Conservation (phyloP, 1,140 invertebrate species). For the Aethina tumida region DNA sequence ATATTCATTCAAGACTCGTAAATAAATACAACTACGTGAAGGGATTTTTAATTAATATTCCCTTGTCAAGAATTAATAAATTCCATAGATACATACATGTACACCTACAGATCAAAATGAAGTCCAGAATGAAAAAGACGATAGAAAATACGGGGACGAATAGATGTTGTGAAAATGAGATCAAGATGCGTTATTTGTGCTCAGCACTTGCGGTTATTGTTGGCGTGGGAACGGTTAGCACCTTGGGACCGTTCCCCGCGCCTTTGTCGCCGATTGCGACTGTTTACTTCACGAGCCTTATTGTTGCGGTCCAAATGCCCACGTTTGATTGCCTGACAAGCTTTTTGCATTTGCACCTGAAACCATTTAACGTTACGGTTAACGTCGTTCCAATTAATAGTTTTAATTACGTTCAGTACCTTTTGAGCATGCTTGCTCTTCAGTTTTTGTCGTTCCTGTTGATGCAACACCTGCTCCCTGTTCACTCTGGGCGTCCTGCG, state of each 20-base stretch:
- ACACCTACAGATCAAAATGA: conserved; percentile 3
- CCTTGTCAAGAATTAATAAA: conserved; percentile 13
- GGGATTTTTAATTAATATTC: conserved; percentile 27
- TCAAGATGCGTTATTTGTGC: conserved; percentile 19
- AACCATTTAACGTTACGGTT: conserved; percentile 10
- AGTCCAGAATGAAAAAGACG: conserved; percentile 9
- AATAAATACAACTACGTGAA: conserved; percentile 12
- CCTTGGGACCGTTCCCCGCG: conserved; percentile 52
- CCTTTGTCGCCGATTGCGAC: conserved; percentile 50
- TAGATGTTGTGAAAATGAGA: conserved; percentile 18
- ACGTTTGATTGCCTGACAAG: conserved; percentile 44
- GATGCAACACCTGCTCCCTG: conserved; percentile 12
- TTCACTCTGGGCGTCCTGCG: conserved; percentile 6
- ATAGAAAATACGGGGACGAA: conserved; percentile 5
- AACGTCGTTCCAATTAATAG: neutral
- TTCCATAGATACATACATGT: conserved; percentile 4
- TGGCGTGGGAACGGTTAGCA: conserved; percentile 48
- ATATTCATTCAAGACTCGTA: conserved; percentile 7
- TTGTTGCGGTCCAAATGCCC: conserved; percentile 51
- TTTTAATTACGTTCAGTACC: conserved; percentile 8
- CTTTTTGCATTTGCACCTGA: conserved; percentile 42
- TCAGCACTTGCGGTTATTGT: conserved; percentile 66
- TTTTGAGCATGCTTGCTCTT: conserved; percentile 23
- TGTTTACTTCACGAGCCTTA: conserved; percentile 53
- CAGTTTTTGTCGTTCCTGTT: conserved; percentile 16